Percentiles rank a stretch among this genome's conserved stretches.
These are phyloP conservation scores for Phenganax marumi DNA, from an alignment of 92 coral and sea anemone species.

Conservation along the genomic window DNA sequence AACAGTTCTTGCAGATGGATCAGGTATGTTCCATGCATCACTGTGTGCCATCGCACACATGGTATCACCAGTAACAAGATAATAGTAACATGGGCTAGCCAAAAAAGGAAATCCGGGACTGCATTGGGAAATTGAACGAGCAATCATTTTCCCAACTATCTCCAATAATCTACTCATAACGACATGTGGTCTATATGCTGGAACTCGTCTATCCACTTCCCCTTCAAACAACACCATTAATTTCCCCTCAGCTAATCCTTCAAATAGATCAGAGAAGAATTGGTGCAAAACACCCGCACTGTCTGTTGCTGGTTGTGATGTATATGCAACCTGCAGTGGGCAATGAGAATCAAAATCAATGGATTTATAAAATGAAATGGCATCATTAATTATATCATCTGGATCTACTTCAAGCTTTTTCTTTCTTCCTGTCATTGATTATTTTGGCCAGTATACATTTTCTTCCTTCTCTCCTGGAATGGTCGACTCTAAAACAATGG, in stretches of 20 bases:
- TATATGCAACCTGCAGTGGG: conserved; percentile 23
- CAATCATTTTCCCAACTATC: conserved; percentile 43
- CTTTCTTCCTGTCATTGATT: conserved; percentile 23
- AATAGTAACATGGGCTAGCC: conserved; percentile 45
- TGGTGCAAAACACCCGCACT: conserved; percentile 35
- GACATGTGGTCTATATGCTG: conserved; percentile 58
- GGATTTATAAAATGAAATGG: conserved; percentile 11
- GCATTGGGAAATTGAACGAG: neutral
- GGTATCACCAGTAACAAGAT: conserved; percentile 69
- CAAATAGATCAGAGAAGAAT: conserved; percentile 21
- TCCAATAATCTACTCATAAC: conserved; percentile 60
- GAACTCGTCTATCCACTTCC: conserved; percentile 41
- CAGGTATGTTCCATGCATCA: conserved; percentile 60
- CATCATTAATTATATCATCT: conserved; percentile 20
- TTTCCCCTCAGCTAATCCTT: conserved; percentile 2
- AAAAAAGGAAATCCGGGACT: neutral
- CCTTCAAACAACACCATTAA: conserved; percentile 55
- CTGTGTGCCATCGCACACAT: conserved; percentile 65
- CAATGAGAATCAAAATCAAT: conserved; percentile 28
- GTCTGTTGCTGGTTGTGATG: conserved; percentile 7
- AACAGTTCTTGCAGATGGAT: conserved; percentile 51
- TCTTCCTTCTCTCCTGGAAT: conserved; percentile 1
- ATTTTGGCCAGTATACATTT: conserved; percentile 21
- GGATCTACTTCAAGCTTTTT: conserved; percentile 19
- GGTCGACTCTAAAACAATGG: conserved; percentile 37